Conservation (phyloP, 1,140 invertebrate genomes). For the Stegodyphus dumicola region DNA sequence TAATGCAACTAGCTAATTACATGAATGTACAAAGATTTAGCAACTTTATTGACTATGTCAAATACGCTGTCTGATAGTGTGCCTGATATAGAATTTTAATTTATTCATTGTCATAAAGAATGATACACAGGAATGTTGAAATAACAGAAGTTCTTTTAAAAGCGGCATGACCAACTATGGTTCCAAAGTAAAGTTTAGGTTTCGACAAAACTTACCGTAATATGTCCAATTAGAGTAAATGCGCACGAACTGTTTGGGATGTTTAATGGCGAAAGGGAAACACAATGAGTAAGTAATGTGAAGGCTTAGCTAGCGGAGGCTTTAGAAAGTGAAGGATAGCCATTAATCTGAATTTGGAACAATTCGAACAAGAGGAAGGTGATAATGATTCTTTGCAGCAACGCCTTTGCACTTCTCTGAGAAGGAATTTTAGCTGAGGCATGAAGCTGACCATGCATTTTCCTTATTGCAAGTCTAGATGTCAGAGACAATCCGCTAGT, state of each 20-base stretch:
- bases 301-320: background rate
- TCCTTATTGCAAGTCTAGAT: background rate
- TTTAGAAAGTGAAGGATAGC: background rate
- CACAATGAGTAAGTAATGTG: conserved; percentile 17
- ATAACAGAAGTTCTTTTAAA: too few species aligned
- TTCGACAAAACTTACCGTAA: background rate
- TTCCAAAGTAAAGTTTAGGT: background rate
- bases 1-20: too few species aligned
- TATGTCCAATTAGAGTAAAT: conserved; percentile 1
- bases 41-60: too few species aligned
- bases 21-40: too few species aligned
- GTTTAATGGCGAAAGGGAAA: conserved; percentile 2
- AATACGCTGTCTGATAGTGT: too few species aligned
- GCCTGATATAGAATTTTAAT: too few species aligned
- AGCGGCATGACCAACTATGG: too few species aligned
- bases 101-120: too few species aligned
- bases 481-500: background rate
- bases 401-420: background rate
- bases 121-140: too few species aligned
- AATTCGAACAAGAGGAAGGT: conserved; percentile 20
- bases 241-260: background rate
- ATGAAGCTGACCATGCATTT: background rate
- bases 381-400: conserved; percentile 11
- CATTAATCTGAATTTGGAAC: conserved; percentile 39
- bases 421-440: background rate